A percentile compares a stretch with the other conserved stretches of the same genome.
Evolutionary conservation across 2,797 vertebrate genomes (phyloP).

Genomic region (Poeciliopsis presidionis): DNA sequence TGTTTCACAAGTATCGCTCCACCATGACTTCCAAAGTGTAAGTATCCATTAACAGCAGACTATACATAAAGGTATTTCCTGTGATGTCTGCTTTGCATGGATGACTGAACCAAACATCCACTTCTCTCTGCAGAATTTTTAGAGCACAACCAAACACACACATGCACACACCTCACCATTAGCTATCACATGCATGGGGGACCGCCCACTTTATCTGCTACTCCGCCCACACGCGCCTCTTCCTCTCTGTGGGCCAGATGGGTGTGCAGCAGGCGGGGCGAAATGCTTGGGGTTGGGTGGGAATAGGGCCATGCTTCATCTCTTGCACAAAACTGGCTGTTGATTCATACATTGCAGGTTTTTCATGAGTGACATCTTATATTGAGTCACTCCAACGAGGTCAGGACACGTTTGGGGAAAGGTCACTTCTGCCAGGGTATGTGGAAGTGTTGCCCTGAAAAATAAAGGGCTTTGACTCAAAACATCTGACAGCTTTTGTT

Average conservation of each 20-base stretch:
- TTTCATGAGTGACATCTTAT: conserved; percentile 1
- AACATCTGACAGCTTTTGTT: conserved; percentile 7
- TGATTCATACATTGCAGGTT: neutral
- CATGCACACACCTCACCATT: conserved; percentile 3
- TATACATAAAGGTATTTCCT: conserved; percentile 35
- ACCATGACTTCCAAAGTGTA: conserved; percentile 39
- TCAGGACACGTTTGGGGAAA: conserved; percentile 21
- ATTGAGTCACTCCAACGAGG: neutral
- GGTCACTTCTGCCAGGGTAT: conserved; percentile 14
- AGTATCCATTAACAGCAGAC: conserved; percentile 32
- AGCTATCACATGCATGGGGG: neutral
- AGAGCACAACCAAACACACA: conserved; percentile 19
- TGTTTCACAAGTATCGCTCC: neutral
- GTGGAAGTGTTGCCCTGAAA: neutral
- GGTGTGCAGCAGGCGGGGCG: conserved; percentile 64
- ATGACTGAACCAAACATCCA: conserved; percentile 40
- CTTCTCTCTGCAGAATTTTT: conserved; percentile 28
- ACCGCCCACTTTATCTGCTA: conserved; percentile 68
- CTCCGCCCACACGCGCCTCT: conserved; percentile 54
- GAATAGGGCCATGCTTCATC: conserved; percentile 46
- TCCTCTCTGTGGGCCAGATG: conserved; percentile 62
- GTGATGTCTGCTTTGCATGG: conserved; percentile 36
- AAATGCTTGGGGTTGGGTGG: conserved; percentile 36
- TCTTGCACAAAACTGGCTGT: conserved; percentile 26
- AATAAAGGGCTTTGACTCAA: conserved; percentile 21